Evolutionary conservation across 2,888 invertebrate genomes (phyloP), one percentile per base, ranked within the genome.

Genomic region (Dromius quadrimaculatus): DNA sequence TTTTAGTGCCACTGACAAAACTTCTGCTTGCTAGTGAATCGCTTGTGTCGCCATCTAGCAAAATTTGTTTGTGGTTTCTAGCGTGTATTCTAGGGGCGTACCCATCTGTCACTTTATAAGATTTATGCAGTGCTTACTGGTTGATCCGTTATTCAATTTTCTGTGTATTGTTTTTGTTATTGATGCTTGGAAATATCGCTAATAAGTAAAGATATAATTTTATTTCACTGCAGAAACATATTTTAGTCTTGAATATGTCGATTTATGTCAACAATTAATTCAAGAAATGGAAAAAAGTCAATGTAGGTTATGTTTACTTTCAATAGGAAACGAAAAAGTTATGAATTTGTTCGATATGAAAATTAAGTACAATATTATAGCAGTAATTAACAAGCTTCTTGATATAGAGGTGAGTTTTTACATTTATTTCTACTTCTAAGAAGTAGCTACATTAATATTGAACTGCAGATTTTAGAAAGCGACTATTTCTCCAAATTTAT

Each of bases 251-350:
- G n/a, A n/a, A n/a, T n/a, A n/a, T n/a, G n/a, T n/a, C n/a, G n/a
- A n/a, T n/a, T n/a, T n/a, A n/a, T n/a, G n/a, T n/a, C n/a, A n/a
- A 59, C n/a, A 11, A 19, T 19, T 36, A 1, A 57, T 45, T 43
- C 2, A 63, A 28, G n/a, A 47, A 17, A 64, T 64, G 64, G 36
- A 64, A 15, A 15, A 47, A 23, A 36, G 20, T 6, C 28, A 68
- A 19, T 68, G 68, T 15, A 68, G 68, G 59, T 68, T 68, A 59
- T 68, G 68, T 45, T 59, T 68, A 23, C 34, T 50, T 4, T 17
- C 19, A 15, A 34, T 15, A 13, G 34, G 15, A 13, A 34, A 41
- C 19, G 22, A 43, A 2, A 34, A 28, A 19, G 23, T 36, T 47
- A 4, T 66, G 15, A 9, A 34, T 5, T 0, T 63, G 8, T 63